Conservation (phyloP, 2,113 vertebrate genomes). For the Myiozetetes cayanensis region DNA sequence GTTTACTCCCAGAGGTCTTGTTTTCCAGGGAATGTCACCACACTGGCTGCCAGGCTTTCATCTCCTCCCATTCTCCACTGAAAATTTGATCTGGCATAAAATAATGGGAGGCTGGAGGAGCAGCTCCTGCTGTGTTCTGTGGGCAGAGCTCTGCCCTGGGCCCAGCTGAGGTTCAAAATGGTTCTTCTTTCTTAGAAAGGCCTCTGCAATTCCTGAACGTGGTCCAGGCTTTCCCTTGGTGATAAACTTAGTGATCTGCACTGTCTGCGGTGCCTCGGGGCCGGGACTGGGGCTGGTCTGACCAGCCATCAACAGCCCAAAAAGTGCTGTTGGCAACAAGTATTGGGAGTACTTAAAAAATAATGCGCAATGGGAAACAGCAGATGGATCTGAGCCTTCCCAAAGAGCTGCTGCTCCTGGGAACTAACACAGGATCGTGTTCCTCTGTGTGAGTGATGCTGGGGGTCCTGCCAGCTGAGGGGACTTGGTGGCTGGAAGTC, state of each 20-base stretch:
- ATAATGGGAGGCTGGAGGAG: not conserved
- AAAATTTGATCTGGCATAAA: not conserved
- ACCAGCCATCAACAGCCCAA: not conserved
- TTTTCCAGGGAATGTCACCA: not conserved
- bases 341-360: not conserved
- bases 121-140: not conserved
- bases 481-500: not conserved
- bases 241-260: not conserved
- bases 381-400: not conserved
- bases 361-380: not conserved
- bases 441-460: rapidly evolving
- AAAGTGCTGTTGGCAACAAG: not conserved
- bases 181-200: not conserved
- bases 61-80: not conserved
- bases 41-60: not conserved
- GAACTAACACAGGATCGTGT: rapidly evolving
- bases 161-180: not conserved
- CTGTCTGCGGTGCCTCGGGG: not conserved
- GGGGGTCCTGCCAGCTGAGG: not conserved
- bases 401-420: not conserved
- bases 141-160: not conserved
- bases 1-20: not conserved
- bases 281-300: not conserved
- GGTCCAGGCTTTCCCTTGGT: not conserved
- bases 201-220: rapidly evolving